phyloP scores from a whole-genome alignment of 2,888 invertebrate species.

The Sminthurides aquaticus region DNA sequence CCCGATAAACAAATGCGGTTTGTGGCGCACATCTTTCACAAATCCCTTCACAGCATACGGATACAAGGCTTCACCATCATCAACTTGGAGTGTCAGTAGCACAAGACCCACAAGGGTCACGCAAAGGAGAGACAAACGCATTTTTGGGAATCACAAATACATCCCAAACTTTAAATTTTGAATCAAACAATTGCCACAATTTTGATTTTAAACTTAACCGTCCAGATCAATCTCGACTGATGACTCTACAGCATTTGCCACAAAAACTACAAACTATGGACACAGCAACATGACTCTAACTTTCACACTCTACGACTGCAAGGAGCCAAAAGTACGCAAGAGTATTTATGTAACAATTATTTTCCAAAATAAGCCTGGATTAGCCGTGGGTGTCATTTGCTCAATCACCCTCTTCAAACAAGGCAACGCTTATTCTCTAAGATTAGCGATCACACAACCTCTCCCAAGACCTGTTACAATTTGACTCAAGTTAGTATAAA shows the following conservation, averaged over 20 bases:
- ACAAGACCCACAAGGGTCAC: conserved; percentile 9
- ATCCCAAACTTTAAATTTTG: too few relatives aligned
- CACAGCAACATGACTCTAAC: too few relatives aligned
- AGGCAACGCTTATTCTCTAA: neutral
- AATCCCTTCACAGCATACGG: conserved; percentile 40
- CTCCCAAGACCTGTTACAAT: too few relatives aligned
- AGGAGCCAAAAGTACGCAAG: neutral
- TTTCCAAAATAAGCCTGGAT: neutral
- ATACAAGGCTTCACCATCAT: conserved; percentile 31
- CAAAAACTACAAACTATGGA: too few relatives aligned
- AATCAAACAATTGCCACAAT: too few relatives aligned
- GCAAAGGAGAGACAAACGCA: conserved; percentile 9
- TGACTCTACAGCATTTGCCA: too few relatives aligned
- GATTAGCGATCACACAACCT: too few relatives aligned
- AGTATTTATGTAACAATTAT: neutral
- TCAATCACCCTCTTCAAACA: neutral
- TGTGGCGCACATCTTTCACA: conserved; percentile 33
- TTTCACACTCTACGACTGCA: neutral
- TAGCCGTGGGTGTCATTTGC: neutral
- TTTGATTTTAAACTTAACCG: too few relatives aligned
- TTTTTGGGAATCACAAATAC: too few relatives aligned
- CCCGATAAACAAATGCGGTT: conserved; percentile 37
- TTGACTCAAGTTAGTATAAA: too few relatives aligned
- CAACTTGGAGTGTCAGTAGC: conserved; percentile 18
- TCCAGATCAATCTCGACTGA: too few relatives aligned